Evolutionary conservation across 1,140 invertebrate genomes (phyloP), one percentile per base, ranked within the genome.

Genomic region (Anoplophora glabripennis): DNA sequence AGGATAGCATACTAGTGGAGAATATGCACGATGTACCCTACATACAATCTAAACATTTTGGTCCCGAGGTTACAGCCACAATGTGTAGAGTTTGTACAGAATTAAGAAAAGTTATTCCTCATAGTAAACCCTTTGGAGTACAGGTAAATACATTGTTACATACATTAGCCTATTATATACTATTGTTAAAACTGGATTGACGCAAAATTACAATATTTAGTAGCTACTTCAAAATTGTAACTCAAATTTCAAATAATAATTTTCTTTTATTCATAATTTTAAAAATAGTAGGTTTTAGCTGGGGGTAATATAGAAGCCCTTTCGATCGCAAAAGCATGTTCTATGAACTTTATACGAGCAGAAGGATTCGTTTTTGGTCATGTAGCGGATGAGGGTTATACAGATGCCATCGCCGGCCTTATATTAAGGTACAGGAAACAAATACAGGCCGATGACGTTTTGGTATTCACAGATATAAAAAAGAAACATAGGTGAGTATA

Each of bases 11-110:
- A 1, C 71, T 93, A 9, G 73, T 94, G 1, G 92, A 94, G 77
- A 94, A 94, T 71, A 94, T 93, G 91, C 83, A 92, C 71, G 92
- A 94, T 72, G 70, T 91, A 11, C 92, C 91, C 0, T 94, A 94
- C 67, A 63, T 88, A 1, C 78, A 80, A 59, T 68, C 78, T 1
- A 70, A 75, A 36, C 60, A 83, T 33, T 70, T 88, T 41, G 82
- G 83, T 7, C 86, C 90, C 1, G 91, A 94, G 76, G 80, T 82
- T 12, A 81, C 81, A 1, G 81, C 90, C 3, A 74, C 77, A 37
- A 92, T 94, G 89, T 83, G 87, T 2, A 75, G 79, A 49, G 62
- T 89, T 18, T 81, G 79, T 36, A 66, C 72, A 12, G 81, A 84
- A 73, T 76, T 89, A 33, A 78, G 78, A 36, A 68, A 75, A 57